Percentiles rank a stretch among this genome's conserved stretches.
These are phyloP conservation scores for Holcopasites calliopsidis DNA, from an alignment of 1,140 invertebrate genomes.

Conservation along the genomic window DNA sequence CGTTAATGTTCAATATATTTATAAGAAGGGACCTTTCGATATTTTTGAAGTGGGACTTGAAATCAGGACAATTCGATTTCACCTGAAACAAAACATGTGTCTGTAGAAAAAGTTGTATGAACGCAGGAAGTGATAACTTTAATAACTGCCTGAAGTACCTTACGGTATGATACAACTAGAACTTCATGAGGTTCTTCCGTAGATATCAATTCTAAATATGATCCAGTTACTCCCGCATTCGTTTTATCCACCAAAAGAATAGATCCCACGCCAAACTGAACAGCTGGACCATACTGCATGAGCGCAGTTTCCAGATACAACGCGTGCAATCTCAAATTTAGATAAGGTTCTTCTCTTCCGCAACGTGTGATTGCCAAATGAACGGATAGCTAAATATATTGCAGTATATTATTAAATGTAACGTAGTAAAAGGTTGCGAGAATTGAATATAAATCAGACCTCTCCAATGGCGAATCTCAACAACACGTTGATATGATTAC, in stretches of 20 bases:
- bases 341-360: constrained; percentile 85
- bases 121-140: not conserved
- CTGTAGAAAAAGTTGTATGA: not conserved
- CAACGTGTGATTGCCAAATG: constrained; percentile 82
- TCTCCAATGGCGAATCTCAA: constrained; percentile 87
- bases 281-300: constrained; percentile 89
- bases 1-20: constrained; percentile 83
- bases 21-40: constrained; percentile 89
- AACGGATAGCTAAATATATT: constrained; percentile 68
- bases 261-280: constrained; percentile 86
- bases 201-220: constrained; percentile 88
- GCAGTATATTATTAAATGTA: constrained; percentile 24
- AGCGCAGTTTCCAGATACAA: constrained; percentile 87
- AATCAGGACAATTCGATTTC: constrained; percentile 89
- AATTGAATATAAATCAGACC: constrained; percentile 65
- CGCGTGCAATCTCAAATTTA: constrained; percentile 86
- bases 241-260: constrained; percentile 90
- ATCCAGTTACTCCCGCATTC: constrained; percentile 86
- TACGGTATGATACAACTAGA: constrained; percentile 87
- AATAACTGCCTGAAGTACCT: constrained; percentile 77
- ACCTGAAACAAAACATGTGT: constrained; percentile 81
- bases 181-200: constrained; percentile 83
- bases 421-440: not conserved
- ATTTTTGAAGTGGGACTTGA: constrained; percentile 89
- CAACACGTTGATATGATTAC: constrained; percentile 86